Conservation (phyloP, 2,888 invertebrate genomes). For the Hypsopygia costalis region DNA sequence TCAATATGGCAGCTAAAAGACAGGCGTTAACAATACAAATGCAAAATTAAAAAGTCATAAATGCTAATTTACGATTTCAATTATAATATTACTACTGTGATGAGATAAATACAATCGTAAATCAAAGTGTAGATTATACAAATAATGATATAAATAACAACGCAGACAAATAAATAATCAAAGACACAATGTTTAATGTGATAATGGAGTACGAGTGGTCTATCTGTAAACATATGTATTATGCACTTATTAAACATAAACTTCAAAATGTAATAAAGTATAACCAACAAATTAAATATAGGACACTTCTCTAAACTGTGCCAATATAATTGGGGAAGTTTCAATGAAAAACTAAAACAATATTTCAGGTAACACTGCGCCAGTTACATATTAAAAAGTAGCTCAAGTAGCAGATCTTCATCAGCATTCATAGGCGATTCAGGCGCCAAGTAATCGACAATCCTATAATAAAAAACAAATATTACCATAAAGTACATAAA, state of each 20-base stretch:
- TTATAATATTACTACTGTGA: too few species aligned
- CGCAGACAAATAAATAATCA: too few species aligned
- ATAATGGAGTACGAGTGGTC: not conserved
- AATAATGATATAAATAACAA: too few species aligned
- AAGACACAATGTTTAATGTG: not conserved
- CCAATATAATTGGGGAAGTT: not conserved
- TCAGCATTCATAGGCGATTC: constrained; percentile 74
- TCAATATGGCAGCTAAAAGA: too few species aligned
- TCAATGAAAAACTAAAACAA: not conserved
- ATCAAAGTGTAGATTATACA: too few species aligned
- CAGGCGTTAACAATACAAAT: too few species aligned
- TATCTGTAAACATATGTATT: not conserved
- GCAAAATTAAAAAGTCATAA: too few species aligned
- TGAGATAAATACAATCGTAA: too few species aligned
- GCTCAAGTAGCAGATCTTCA: constrained; percentile 69
- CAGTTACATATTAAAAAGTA: constrained; percentile 69
- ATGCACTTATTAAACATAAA: not conserved
- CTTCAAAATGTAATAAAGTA: too few species aligned
- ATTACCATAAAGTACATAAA: not conserved
- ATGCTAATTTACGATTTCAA: too few species aligned
- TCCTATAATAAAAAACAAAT: constrained; percentile 36
- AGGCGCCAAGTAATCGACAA: constrained; percentile 71
- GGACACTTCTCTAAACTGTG: not conserved
- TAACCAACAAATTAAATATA: not conserved
- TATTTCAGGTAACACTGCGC: not conserved